Percentiles rank a stretch among this genome's conserved stretches.
Evolutionary conservation across 2,888 invertebrate genomes (phyloP).

Genomic region (Brachypterus glaber): DNA sequence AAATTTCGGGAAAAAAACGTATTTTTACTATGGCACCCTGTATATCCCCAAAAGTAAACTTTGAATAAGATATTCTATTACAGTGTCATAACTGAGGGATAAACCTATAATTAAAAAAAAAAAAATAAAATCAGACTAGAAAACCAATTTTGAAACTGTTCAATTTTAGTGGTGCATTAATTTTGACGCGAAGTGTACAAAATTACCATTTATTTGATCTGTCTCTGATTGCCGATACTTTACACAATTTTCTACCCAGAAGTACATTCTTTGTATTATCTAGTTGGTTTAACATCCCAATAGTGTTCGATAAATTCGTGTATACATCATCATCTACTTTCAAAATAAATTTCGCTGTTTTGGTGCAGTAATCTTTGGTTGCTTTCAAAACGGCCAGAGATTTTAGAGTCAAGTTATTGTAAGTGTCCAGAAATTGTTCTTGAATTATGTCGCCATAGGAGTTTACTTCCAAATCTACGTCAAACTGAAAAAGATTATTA

Average conservation of each 20-base stretch:
- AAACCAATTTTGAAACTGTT: no score
- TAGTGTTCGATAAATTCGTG: constrained; percentile 50
- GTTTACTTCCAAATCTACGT: no score
- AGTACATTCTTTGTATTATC: constrained; percentile 44
- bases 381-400: constrained; percentile 78
- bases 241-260: constrained; percentile 69
- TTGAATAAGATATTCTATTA: no score
- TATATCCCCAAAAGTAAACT: no score
- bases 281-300: constrained; percentile 24
- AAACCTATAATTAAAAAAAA: constrained; percentile 5
- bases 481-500: no score
- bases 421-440: constrained; percentile 73
- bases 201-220: constrained; percentile 66
- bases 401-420: constrained; percentile 79
- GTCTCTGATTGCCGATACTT: constrained; percentile 65
- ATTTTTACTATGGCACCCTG: no score
- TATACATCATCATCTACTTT: constrained; percentile 86
- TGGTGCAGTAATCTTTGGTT: constrained; percentile 57
- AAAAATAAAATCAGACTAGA: no score
- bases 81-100: background rate
- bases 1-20: no score
- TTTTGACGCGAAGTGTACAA: no score
- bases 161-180: no score
- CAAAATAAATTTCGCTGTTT: constrained; percentile 52
- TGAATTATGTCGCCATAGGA: constrained; percentile 72